Evolutionary conservation across 2,797 vertebrate genomes (phyloP).

Genomic region (Enteromius paludinosus): DNA sequence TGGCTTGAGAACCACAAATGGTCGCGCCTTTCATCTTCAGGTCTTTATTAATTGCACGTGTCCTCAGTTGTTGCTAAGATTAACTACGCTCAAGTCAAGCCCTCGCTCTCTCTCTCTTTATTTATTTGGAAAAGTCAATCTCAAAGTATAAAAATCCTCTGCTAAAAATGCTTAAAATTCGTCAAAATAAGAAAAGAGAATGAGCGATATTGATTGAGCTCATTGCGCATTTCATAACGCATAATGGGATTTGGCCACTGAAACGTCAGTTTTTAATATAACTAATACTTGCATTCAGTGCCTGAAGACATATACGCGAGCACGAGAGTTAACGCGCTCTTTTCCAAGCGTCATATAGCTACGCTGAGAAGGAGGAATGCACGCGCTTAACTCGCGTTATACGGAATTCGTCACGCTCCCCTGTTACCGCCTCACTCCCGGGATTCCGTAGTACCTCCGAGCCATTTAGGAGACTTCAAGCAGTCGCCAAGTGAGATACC

Average conservation of each 20-base stretch:
- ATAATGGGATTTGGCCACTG: background rate
- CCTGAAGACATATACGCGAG: conserved; percentile 1
- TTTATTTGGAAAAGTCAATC: conserved; percentile 13
- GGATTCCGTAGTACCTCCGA: conserved; percentile 42
- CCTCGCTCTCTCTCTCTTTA: background rate
- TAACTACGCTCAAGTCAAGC: conserved; percentile 8
- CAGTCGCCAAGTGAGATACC: conserved; percentile 44
- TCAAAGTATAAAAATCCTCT: background rate
- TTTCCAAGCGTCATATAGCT: conserved; percentile 22
- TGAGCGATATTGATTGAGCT: conserved; percentile 1
- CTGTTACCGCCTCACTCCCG: conserved; percentile 34
- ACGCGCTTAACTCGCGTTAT: conserved; percentile 27
- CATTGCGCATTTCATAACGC: background rate
- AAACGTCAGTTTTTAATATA: conserved; percentile 13
- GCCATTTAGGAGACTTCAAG: conserved; percentile 45
- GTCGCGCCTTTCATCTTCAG: conserved; percentile 54
- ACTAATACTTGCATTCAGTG: background rate
- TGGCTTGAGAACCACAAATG: conserved; percentile 16
- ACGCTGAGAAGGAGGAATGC: conserved; percentile 34
- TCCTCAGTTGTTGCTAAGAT: conserved; percentile 57
- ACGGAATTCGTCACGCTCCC: conserved; percentile 45
- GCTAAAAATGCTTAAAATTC: background rate
- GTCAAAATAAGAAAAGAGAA: background rate
- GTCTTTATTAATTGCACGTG: conserved; percentile 62
- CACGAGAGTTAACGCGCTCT: conserved; percentile 26